phyloP scores from a whole-genome alignment of 2,113 vertebrate genomes.

The Aptenodytes forsteri region DNA sequence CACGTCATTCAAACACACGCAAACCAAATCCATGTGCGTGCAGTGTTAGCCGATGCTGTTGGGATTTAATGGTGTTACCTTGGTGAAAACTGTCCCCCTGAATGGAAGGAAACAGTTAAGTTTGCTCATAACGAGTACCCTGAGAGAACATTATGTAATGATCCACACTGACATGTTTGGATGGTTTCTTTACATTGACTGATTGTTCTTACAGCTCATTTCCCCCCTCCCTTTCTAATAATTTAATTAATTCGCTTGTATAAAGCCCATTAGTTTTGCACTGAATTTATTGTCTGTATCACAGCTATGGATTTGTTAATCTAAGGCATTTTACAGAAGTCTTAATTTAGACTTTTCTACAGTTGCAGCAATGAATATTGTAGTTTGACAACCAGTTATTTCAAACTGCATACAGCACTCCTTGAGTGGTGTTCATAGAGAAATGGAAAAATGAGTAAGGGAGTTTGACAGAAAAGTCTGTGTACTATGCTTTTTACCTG shows the following conservation, averaged over 20 bases:
- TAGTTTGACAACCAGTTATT: slow-evolving; percentile 57
- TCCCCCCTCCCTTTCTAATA: background rate
- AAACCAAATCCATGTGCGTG: background rate
- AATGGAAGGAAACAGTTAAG: background rate
- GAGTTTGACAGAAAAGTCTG: background rate
- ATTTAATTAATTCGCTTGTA: background rate
- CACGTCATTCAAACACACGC: background rate
- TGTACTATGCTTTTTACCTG: background rate
- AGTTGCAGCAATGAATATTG: slow-evolving; percentile 3
- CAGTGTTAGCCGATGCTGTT: background rate
- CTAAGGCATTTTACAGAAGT: background rate
- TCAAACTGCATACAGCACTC: slow-evolving; percentile 7
- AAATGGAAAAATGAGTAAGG: slow-evolving; percentile 9
- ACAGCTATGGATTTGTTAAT: background rate
- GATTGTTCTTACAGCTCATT: background rate
- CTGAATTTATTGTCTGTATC: background rate
- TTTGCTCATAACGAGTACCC: background rate
- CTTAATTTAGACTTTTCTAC: slow-evolving; percentile 53
- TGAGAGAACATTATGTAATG: background rate
- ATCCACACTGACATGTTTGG: background rate
- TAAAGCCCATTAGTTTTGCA: background rate
- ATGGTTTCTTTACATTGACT: background rate
- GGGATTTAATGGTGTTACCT: background rate
- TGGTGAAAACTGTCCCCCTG: background rate
- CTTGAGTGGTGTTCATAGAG: background rate